Base-by-base conservation (phyloP, 2,888 invertebrate species). In the Xestoiulus laeticollis region DNA sequence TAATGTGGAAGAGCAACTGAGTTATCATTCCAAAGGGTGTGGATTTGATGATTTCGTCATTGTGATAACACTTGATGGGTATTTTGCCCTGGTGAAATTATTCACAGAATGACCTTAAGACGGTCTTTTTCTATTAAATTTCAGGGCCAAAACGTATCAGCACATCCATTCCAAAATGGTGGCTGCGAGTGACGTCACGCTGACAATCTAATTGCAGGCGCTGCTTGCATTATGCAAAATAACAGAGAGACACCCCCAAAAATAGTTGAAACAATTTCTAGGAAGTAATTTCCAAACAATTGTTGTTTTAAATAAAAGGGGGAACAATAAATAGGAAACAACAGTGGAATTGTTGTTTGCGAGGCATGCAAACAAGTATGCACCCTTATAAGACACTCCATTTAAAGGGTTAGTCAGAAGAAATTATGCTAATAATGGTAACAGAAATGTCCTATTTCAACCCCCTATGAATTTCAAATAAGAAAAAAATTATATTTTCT, bases 261-360 rank as follows among this genome's bases (percentile, higher is more conserved):
- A 59, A 78, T 78, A 78, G 78, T 78, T 78, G 78, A 78, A 78
- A 30, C 78, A 78, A 78, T 78, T 78, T 78, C 30, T 30, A 78
- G 78, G 78, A 78, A 78, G 78, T 78, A 78, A 78, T 78, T 78
- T 78, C 78, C 78, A 78, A 78, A 78, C 78, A 78, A 78, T 78
- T 30, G 78, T 78, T 78, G 78, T 78, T 78, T 78, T 78, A 78
- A 78, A 78, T 78, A 78, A 78, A 78, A 78, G 30, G 30, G 78
- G 30, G 78, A 30, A 78, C 14, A 78, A 78, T 78, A 78, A 30
- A 78, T 78, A 78, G 78, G 78, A 78, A 78, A 78, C 30, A 30
- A 78, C 78, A 78, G 78, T 78, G 78, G 30, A 14, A 1, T 78
- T 30, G 78, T 78, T 59, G 26, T 26, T 59, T 78, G 30, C 14